These are phyloP conservation scores for Sphyrna mokarran DNA, from an alignment of 2,113 vertebrate genomes.

Conservation along the genomic window DNA sequence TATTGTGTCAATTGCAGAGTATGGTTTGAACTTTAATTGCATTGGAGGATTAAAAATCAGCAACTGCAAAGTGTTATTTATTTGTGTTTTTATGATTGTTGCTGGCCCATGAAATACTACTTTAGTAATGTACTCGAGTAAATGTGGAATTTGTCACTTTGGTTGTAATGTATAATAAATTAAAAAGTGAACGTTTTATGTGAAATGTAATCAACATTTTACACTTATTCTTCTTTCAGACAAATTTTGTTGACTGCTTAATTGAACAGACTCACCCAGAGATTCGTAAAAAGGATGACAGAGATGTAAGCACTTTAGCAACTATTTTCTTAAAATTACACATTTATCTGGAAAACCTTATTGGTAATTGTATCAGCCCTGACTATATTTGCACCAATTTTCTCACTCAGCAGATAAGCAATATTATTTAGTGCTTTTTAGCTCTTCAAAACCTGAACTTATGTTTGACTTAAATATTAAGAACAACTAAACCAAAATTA, in stretches of 20 bases:
- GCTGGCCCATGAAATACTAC: not conserved
- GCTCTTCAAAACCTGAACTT: not conserved
- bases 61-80: not conserved
- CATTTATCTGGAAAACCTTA: not conserved
- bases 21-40: not conserved
- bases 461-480: not conserved
- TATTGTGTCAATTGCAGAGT: not conserved
- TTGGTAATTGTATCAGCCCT: not conserved
- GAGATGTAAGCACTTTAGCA: constrained; percentile 71
- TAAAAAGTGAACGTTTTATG: not conserved
- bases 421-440: not conserved
- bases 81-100: not conserved
- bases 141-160: constrained; percentile 36
- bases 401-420: not conserved
- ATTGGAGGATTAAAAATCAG: not conserved
- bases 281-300: constrained; percentile 88
- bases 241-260: constrained; percentile 93
- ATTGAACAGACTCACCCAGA: constrained; percentile 97
- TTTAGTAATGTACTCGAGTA: not conserved
- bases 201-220: not conserved
- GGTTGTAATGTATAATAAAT: not conserved
- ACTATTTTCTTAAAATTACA: not conserved
- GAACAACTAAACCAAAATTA: not conserved
- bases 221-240: constrained; percentile 58
- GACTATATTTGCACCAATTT: not conserved